Base-by-base conservation (phyloP, 1,140 invertebrate genomes). In the Sinella curviseta region DNA sequence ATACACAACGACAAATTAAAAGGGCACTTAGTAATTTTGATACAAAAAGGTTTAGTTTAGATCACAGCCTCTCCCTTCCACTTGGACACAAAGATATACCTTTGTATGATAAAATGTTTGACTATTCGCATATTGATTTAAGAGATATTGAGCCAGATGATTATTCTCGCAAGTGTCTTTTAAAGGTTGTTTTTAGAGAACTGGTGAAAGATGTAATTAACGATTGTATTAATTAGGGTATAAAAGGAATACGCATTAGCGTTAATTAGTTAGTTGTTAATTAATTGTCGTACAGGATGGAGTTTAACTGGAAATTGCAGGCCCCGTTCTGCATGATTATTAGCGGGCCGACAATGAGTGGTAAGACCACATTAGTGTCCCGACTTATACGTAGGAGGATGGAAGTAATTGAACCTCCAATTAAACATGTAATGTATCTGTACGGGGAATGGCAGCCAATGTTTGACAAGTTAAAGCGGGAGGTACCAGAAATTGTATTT, bases 61-160 rank as follows among this genome's bases (percentile, higher is more conserved):
- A n/a, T 60, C 4, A 16, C 4, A 60, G 8, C 8, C 4, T 60
- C 3, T 60, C 12, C 3, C 24, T 60, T n/a, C 12, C 12, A 3
- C 24, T 60, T n/a, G 57, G 57, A 26, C 57, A 60, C 24, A 60
- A 60, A 26, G 57, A 60, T 70, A 70, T 70, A 70, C 28, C 26
- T 30, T 31, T 70, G 26, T 70, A 70, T 70, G 16, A 65, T n/a
- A n/a, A n/a, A n/a, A n/a, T n/a, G n/a, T n/a, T n/a, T n/a, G n/a
- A n/a, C n/a, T 48, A 12, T 48, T 48, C 8, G 8, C 20, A 48
- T 48, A 20, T 48, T 12, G 8, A 12, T 48, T 8, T 20, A 54
- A 54, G 48, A 16, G n/a, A 54, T 54, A 54, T 14, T 54, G 48
- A 54, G 48, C n/a, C 48, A 54, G 48, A 16, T 54, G n/a, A 54